These are phyloP conservation scores for Mormyrus iriodes DNA, from an alignment of 2,113 vertebrate genomes.

Conservation along the genomic window DNA sequence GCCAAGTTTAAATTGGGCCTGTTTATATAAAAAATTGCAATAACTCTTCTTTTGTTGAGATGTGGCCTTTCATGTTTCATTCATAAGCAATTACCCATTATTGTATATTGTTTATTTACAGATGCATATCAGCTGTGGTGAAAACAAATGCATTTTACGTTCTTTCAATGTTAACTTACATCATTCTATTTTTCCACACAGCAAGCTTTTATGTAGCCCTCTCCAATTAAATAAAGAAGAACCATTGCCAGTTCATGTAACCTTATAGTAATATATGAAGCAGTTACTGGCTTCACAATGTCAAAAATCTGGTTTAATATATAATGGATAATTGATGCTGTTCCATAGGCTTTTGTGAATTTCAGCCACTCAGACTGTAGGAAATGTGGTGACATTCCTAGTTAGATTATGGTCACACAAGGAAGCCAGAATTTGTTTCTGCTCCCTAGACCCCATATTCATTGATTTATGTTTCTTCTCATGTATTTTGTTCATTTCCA, in stretches of 20 bases:
- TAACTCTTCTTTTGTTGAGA: conserved; percentile 2
- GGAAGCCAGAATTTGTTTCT: conserved; percentile 54
- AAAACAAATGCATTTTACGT: background rate
- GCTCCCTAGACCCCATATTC: conserved; percentile 42
- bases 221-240: conserved; percentile 21
- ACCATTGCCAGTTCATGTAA: conserved; percentile 29
- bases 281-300: conserved; percentile 43
- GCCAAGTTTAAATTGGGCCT: background rate
- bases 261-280: conserved; percentile 49
- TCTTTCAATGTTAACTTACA: background rate
- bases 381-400: conserved; percentile 58
- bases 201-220: background rate
- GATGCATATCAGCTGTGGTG: background rate
- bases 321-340: conserved; percentile 53
- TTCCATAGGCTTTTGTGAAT: conserved; percentile 38
- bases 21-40: background rate
- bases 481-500: conserved; percentile 57
- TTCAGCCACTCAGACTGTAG: conserved; percentile 46
- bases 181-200: background rate
- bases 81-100: conserved; percentile 1
- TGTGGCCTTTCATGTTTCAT: background rate
- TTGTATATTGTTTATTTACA: background rate
- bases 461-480: conserved; percentile 58
- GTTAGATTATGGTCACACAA: conserved; percentile 55
- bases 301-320: conserved; percentile 39